Percentiles rank a stretch among this genome's conserved stretches.
Conservation (phyloP, 2,797 vertebrate genomes). For the Acestrorhynchus altus region DNA sequence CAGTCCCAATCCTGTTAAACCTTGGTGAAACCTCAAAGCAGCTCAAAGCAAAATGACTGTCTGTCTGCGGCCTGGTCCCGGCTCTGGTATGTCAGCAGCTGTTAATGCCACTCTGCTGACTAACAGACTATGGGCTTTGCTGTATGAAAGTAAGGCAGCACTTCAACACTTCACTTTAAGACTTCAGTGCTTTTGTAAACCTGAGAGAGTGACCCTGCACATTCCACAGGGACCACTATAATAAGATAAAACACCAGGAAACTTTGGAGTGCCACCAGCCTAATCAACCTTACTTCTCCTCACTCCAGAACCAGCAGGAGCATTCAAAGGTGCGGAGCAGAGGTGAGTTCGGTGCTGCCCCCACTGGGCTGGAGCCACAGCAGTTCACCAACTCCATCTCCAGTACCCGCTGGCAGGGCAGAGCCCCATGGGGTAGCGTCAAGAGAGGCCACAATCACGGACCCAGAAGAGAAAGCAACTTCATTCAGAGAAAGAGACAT, state of each 20-base stretch:
- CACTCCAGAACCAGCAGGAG: conserved; percentile 4
- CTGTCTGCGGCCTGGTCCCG: no score
- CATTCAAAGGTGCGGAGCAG: conserved; percentile 12
- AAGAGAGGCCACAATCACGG: conserved; percentile 41
- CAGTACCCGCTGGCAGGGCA: conserved; percentile 28
- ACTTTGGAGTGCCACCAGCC: background rate
- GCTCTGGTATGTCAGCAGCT: no score
- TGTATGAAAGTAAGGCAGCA: no score
- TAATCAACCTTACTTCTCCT: background rate
- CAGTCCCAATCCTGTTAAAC: no score
- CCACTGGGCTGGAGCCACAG: conserved; percentile 22
- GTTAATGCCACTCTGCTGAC: no score
- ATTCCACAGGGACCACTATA: background rate
- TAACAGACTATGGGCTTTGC: no score
- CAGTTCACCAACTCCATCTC: conserved; percentile 14
- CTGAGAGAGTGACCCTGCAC: background rate
- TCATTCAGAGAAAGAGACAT: conserved; percentile 37
- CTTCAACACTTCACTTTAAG: no score
- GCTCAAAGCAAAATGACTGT: no score
- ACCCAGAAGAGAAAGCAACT: conserved; percentile 58
- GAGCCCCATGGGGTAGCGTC: conserved; percentile 26
- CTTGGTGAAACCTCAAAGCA: no score
- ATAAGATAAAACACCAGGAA: background rate
- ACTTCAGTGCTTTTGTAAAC: background rate
- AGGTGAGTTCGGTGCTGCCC: background rate